Percentiles rank a stretch among this genome's conserved stretches.
phyloP scores from a whole-genome alignment of 2,888 invertebrate genomes.

The Drosophila suboccidentalis region DNA sequence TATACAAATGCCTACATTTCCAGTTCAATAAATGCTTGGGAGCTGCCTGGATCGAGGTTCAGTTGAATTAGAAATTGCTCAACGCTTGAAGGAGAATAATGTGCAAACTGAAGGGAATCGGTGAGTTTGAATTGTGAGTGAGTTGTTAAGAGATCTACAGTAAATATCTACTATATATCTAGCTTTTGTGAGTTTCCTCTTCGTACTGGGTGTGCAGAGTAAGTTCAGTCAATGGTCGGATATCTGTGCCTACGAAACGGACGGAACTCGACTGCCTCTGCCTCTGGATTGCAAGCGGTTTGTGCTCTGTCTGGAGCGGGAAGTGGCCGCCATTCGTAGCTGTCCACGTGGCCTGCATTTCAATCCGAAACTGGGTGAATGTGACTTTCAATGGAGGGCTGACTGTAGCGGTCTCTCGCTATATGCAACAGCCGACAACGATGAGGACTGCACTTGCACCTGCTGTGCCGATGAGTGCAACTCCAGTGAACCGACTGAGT shows the following conservation, averaged over 20 bases:
- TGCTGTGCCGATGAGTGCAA: conserved; percentile 62
- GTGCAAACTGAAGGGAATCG: conserved; percentile 25
- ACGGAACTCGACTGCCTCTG: conserved; percentile 67
- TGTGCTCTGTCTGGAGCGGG: conserved; percentile 63
- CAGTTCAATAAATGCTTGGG: conserved; percentile 56
- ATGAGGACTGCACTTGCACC: conserved; percentile 51
- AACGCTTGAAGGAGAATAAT: conserved; percentile 28
- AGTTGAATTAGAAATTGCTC: conserved; percentile 25
- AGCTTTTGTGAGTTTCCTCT: conserved; percentile 31
- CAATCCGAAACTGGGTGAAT: conserved; percentile 64
- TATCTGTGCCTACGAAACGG: conserved; percentile 62
- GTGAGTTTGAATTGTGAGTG: conserved; percentile 23
- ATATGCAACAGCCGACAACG: conserved; percentile 30
- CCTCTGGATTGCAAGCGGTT: conserved; percentile 70
- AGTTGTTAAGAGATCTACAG: background rate
- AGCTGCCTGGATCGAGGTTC: conserved; percentile 28
- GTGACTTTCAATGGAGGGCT: conserved; percentile 72
- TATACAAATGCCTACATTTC: conserved; percentile 17
- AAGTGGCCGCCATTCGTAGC: conserved; percentile 46
- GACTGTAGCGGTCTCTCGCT: conserved; percentile 48
- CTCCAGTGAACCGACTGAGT: background rate
- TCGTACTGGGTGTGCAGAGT: conserved; percentile 14
- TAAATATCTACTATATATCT: background rate
- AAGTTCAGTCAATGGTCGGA: conserved; percentile 27
- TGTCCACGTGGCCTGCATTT: conserved; percentile 73